Base-by-base conservation (phyloP, 64 coral and sea anemone species). In the Stylophora pistillata region DNA sequence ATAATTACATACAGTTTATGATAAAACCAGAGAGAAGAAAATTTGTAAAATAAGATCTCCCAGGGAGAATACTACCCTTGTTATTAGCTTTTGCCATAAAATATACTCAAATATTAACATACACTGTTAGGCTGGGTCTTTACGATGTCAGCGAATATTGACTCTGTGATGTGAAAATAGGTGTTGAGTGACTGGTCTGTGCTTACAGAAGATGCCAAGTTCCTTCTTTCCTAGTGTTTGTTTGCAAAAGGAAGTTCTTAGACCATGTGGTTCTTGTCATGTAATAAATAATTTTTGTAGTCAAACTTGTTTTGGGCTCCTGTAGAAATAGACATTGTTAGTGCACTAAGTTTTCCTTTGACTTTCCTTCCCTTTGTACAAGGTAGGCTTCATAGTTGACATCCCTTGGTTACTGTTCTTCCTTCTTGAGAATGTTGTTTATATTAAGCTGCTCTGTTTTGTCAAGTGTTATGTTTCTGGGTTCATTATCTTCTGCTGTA, bases 61-160 rank as follows among this genome's bases (percentile, higher is more conserved):
- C 53, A 56, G 75, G 23, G 2, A 30, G 47, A 47, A 47, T 25
- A 18, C 21, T 5, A 56, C 20, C 27, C 23, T 61, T 21, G 16
- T 83, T 83, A 62, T 41, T 64, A 83, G 61, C 34, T 53, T 75
- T 75, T 33, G 53, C 21, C 20, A 41, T 84, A 34, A 84, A 84
- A 84, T 84, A 55, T 84, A 70, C 80, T 70, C 62, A 34, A 13
- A 65, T 15, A 37, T 20, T 2, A 28, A n/a, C 33, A 31, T 84
- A 84, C 60, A 84, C 65, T 53, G 53, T 62, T 17, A 84, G 12
- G 14, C 60, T 37, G 15, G 47, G 28, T 84, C 18, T 84, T 60
- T 63, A 69, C 69, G 53, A 53, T 84, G 10, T 9, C 53, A 32
- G 28, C 13, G 33, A 84, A 70, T 84, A 70, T 84, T 69, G 17